Evolutionary conservation across 1,140 invertebrate species (phyloP).

Genomic region (Saccostrea cuccullata): DNA sequence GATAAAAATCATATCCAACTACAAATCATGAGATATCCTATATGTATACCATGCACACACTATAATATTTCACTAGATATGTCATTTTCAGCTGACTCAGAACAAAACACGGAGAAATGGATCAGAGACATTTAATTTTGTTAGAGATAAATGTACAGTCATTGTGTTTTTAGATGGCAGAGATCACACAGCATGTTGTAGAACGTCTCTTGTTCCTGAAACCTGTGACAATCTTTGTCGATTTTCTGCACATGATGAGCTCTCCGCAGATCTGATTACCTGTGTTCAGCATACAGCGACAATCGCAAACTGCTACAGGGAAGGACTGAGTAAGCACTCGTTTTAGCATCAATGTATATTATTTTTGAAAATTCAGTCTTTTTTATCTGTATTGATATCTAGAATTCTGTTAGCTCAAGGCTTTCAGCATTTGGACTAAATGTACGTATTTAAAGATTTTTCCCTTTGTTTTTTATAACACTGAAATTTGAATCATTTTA

Average conservation of each 20-base stretch:
- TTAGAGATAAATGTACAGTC: no score
- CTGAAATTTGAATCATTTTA: not conserved
- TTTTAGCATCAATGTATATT: not conserved
- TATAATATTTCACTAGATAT: no score
- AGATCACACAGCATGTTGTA: constrained; percentile 47
- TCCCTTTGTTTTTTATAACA: no score
- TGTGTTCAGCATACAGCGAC: constrained; percentile 37
- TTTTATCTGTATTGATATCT: no score
- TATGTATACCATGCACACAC: no score
- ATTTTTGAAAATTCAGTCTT: no score
- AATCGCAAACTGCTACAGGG: constrained; percentile 49
- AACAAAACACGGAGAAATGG: no score
- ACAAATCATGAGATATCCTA: no score
- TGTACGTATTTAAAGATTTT: not conserved
- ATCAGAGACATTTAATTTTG: no score
- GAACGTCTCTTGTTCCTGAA: not conserved
- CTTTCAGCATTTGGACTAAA: not conserved
- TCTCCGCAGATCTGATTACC: constrained; percentile 1
- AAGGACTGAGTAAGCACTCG: constrained; percentile 40
- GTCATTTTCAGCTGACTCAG: no score
- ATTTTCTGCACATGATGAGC: not conserved
- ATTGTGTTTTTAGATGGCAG: constrained; percentile 40
- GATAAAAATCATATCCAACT: no score
- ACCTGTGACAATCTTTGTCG: constrained; percentile 42
- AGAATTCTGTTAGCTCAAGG: no score